Evolutionary conservation across 2,888 invertebrate genomes (phyloP).

Genomic region (Argyresthia goedartella): DNA sequence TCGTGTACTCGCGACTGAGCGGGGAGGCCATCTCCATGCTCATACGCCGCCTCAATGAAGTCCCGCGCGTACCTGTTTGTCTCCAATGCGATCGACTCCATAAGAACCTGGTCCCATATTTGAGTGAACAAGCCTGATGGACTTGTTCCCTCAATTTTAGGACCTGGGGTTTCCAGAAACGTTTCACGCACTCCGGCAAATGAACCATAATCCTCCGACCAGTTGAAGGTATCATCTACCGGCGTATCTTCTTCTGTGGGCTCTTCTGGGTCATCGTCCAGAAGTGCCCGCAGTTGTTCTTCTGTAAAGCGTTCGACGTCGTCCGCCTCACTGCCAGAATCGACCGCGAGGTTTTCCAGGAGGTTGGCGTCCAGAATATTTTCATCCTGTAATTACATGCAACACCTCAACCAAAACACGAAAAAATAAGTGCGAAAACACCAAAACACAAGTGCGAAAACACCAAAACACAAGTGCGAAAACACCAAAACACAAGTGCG

Average conservation of each 20-base stretch:
- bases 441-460: too few relatives aligned
- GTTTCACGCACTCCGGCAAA: not conserved
- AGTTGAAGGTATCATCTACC: not conserved
- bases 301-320: not conserved
- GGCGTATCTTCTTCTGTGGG: not conserved
- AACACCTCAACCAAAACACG: not conserved
- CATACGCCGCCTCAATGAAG: not conserved
- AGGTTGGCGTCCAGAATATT: not conserved
- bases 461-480: too few relatives aligned
- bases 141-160: constrained; percentile 3
- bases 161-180: not conserved
- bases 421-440: too few relatives aligned
- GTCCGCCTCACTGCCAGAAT: not conserved
- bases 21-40: not conserved
- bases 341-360: not conserved
- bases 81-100: constrained; percentile 4
- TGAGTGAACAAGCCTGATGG: constrained; percentile 3
- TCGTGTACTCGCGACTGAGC: not conserved
- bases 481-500: too few relatives aligned
- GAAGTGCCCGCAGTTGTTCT: not conserved
- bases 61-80: constrained; percentile 8
- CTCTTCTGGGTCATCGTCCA: not conserved
- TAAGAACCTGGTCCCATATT: constrained; percentile 5
- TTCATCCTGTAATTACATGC: not conserved
- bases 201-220: not conserved